Percentiles rank a stretch among this genome's conserved stretches.
Evolutionary conservation across 2,797 vertebrate species (phyloP).

Genomic region (Halcyon smyrnensis): DNA sequence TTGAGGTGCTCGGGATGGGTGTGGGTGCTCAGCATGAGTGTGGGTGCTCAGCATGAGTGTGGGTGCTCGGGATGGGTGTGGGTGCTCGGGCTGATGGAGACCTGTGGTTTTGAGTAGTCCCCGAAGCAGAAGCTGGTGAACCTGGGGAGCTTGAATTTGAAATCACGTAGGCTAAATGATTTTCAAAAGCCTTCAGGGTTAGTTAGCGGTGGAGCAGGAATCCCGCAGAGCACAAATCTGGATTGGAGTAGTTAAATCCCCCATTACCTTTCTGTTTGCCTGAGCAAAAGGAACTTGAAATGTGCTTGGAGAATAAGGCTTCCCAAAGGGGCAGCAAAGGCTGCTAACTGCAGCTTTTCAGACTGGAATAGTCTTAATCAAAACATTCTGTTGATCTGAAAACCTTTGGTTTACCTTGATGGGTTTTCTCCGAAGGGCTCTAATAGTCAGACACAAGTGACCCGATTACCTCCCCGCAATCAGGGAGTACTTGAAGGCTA

Average conservation of each 20-base stretch:
- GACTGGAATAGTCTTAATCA: not conserved
- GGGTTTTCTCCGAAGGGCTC: not conserved
- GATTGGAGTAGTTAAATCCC: not conserved
- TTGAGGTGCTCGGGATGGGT: too few species aligned
- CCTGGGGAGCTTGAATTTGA: not conserved
- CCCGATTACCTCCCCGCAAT: not conserved
- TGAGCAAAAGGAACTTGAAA: not conserved
- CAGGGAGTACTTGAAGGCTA: not conserved
- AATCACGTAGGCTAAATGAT: not conserved
- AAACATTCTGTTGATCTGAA: not conserved
- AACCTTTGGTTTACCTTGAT: not conserved
- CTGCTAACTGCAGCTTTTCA: not conserved
- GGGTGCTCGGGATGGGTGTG: too few species aligned
- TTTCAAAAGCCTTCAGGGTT: not conserved
- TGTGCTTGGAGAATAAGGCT: not conserved
- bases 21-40: too few species aligned
- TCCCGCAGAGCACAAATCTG: not conserved
- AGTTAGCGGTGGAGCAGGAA: not conserved
- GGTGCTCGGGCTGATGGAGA: not conserved
- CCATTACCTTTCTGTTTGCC: not conserved
- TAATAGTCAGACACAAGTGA: not conserved
- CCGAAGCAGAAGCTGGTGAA: not conserved
- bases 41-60: too few species aligned
- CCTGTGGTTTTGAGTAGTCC: not conserved
- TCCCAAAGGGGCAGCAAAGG: not conserved